phyloP scores from a whole-genome alignment of 53 echinoderm and acorn worm species.

The Apostichopus leukothele region DNA sequence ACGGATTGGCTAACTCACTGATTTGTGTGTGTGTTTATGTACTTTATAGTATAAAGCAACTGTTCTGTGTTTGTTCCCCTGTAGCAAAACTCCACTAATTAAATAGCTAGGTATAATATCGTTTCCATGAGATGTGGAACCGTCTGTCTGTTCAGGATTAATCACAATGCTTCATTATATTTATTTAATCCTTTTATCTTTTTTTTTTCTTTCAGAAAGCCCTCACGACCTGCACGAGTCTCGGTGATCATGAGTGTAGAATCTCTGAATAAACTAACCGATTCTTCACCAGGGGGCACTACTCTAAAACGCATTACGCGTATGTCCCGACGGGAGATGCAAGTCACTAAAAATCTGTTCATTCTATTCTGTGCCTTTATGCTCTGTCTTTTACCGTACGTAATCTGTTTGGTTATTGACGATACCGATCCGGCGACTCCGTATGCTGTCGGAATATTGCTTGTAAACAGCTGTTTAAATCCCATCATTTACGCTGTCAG shows the following conservation, averaged over 20 bases:
- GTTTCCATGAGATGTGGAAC: too few relatives aligned
- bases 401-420: slow-evolving; percentile 51
- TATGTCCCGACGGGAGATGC: slow-evolving; percentile 58
- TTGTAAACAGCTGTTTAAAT: slow-evolving; percentile 69
- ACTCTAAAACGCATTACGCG: background rate
- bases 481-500: slow-evolving; percentile 78
- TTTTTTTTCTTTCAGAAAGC: too few relatives aligned
- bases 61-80: too few relatives aligned
- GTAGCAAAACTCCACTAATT: too few relatives aligned
- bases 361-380: slow-evolving; percentile 68
- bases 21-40: too few relatives aligned
- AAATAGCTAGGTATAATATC: too few relatives aligned
- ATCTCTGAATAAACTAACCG: background rate
- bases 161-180: too few relatives aligned
- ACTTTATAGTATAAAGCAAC: too few relatives aligned
- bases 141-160: too few relatives aligned
- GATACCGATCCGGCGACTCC: slow-evolving; percentile 61
- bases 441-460: slow-evolving; percentile 57
- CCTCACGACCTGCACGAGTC: too few relatives aligned
- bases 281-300: background rate
- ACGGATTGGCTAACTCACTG: too few relatives aligned
- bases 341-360: slow-evolving; percentile 82
- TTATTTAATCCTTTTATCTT: too few relatives aligned
- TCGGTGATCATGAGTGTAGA: background rate
- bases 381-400: slow-evolving; percentile 63